Base-by-base conservation (phyloP, 2,888 invertebrate species). In the Nebria brevicollis region DNA sequence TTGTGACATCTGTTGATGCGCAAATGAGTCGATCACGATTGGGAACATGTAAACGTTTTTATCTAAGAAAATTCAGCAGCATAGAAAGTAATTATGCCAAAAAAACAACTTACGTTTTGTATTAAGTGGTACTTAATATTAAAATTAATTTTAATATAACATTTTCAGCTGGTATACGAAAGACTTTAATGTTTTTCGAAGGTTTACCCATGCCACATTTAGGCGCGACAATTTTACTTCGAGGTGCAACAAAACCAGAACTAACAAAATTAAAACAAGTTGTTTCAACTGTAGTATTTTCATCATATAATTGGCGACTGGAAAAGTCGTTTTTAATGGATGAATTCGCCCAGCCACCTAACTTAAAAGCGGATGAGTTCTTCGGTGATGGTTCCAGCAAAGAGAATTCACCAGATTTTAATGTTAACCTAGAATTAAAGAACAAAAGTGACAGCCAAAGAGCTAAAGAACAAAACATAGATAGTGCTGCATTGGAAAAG, bases 121-220 rank as follows among this genome's bases (percentile, higher is more conserved):
- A 20, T 20, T 10, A 43, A 10, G 13, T 2, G 8, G 54, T 54
- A 54, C 4, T 20, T 20, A 76, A 43, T 82, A 64, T 75, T 34
- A 75, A 82, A 15, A 75, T 77, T 76, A 77, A n/a, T 84, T 80
- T 75, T 7, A 54, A 54, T 7, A 54, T 54, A 54, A 54, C 2
- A 54, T 83, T 86, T 87, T 65, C 87, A 94, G 93, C 92, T 85
- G 90, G 91, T 0, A 89, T 90, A 34, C 70, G 72, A 25, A 99
- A 99, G 90, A 97, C 97, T 0, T 89, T 99, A 43, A 96, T 99
- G 96, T 95, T 96, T 84, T 94, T 98, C 85, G 98, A 98, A 89
- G 97, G 97, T 6, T 95, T 98, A 84, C 94, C 95, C 0, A 93
- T 94, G 86, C 92, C 94, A 0, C 93, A 95, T 85, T 91, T 97